phyloP scores from a whole-genome alignment of 1,140 invertebrate species.

The Halesus radiatus region DNA sequence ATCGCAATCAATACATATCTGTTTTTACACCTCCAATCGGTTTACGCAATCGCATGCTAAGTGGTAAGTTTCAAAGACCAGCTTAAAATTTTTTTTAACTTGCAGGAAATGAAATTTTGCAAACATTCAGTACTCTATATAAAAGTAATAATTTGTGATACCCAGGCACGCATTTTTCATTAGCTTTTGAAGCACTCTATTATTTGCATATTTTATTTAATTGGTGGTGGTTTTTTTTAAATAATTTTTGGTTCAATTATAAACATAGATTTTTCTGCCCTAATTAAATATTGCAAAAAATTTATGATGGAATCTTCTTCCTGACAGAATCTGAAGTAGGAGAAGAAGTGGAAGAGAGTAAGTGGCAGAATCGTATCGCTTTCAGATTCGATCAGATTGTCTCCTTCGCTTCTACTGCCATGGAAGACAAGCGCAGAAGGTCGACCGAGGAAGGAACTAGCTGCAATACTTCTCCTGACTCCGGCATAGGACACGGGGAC shows the following conservation, averaged over 20 bases:
- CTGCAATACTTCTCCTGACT: constrained; percentile 83
- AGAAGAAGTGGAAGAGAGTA: constrained; percentile 75
- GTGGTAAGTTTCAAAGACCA: constrained; percentile 55
- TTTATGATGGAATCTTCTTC: constrained; percentile 32
- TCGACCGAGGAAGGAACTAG: constrained; percentile 80
- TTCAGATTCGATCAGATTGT: constrained; percentile 90
- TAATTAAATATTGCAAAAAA: constrained; percentile 5
- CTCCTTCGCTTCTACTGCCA: constrained; percentile 87
- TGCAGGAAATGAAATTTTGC: constrained; percentile 13
- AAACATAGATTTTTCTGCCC: background rate
- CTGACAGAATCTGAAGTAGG: constrained; percentile 68
- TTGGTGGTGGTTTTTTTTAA: constrained; percentile 47
- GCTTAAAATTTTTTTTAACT: constrained; percentile 24
- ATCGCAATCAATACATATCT: constrained; percentile 3
- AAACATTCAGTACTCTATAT: constrained; percentile 44
- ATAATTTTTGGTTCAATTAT: constrained; percentile 15
- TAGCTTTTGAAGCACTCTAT: constrained; percentile 51
- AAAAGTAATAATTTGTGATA: constrained; percentile 55
- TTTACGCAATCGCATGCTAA: constrained; percentile 47
- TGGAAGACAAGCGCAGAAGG: constrained; percentile 81
- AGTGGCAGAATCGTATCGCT: constrained; percentile 89
- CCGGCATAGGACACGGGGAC: constrained; percentile 80
- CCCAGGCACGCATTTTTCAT: constrained; percentile 45
- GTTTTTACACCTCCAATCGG: constrained; percentile 52
- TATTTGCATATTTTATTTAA: constrained; percentile 48